Evolutionary conservation across 2,113 vertebrate genomes (phyloP), one percentile per base, ranked within the genome.

Genomic region (Acanthisitta chloris): DNA sequence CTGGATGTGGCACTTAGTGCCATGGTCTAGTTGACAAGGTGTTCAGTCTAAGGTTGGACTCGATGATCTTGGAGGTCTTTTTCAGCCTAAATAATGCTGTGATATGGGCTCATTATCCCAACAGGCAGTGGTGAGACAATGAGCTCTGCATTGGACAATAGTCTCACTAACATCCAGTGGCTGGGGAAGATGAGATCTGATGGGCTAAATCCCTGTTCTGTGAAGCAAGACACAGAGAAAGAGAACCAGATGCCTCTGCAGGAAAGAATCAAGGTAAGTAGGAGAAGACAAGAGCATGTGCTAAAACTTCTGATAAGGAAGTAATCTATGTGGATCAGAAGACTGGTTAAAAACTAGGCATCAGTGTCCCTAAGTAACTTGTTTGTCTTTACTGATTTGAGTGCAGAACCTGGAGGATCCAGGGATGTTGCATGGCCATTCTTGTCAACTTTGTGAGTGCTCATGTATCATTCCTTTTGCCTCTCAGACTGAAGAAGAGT

Each of bases 81-180:
- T 55, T 49, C 43, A 62, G 49, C 42, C 4, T 55, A 36, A 43
- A 43, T 33, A 18, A 28, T 70, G 42, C 31, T 49, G 42, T 77
- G 42, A 33, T 9, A 33, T 55, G 34, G 57, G 42, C 49, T 95
- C 96, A 29, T 97, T 92, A 81, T 91, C 65, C 72, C 78, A 64
- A 48, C 86, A 99, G 99, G 98, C 69, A 98, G 96, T 19, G 97
- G 96, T 3, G 98, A 98, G 49, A 80, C 96, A 18, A 86, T 91
- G 14, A 94, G 97, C 62, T 96, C 97, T 23, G 84, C 92, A 12
- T 97, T 99, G 40, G 98, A 99, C 78, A 98, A 97, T 94, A 99
- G 99, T 91, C 98, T 99, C 85, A 99, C 99, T 76, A 99, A 99
- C 82, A 99, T 99, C 91, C 99, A 99, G 72, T 99, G 99, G 99